Conservation (phyloP, 2,113 vertebrate species). For the Carassius carassius region DNA sequence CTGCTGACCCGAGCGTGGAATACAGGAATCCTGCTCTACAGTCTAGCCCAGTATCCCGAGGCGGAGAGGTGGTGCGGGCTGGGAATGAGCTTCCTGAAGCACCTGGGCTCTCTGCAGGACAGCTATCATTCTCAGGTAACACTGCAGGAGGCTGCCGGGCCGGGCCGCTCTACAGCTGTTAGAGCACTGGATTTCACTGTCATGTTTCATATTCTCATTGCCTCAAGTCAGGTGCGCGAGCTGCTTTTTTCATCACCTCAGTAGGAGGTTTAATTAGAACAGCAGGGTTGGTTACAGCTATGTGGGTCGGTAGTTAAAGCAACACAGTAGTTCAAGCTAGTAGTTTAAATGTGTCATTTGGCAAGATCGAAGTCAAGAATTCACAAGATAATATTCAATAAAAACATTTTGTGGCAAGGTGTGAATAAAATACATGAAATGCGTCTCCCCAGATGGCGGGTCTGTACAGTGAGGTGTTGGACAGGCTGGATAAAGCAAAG, state of each 20-base stretch:
- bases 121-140: conserved; percentile 85
- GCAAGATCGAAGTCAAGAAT: background rate
- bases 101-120: conserved; percentile 82
- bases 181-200: conserved; percentile 2
- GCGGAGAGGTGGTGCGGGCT: conserved; percentile 88
- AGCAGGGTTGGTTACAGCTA: background rate
- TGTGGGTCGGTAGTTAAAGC: background rate
- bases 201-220: background rate
- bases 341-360: conserved; percentile 2
- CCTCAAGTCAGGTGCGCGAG: background rate
- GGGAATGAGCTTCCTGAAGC: conserved; percentile 82
- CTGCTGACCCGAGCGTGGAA: conserved; percentile 92
- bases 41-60: conserved; percentile 74
- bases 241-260: background rate
- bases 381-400: background rate
- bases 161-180: background rate
- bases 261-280: background rate
- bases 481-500: conserved; percentile 79
- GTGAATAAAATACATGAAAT: conserved; percentile 24
- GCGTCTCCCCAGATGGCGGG: conserved; percentile 76
- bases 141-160: background rate
- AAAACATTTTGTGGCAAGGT: conserved; percentile 18
- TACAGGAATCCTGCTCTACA: conserved; percentile 83
- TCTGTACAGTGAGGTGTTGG: conserved; percentile 82
- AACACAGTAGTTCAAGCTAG: background rate